Evolutionary conservation across 2,797 vertebrate genomes (phyloP).

Genomic region (Zenarchopterus dispar): DNA sequence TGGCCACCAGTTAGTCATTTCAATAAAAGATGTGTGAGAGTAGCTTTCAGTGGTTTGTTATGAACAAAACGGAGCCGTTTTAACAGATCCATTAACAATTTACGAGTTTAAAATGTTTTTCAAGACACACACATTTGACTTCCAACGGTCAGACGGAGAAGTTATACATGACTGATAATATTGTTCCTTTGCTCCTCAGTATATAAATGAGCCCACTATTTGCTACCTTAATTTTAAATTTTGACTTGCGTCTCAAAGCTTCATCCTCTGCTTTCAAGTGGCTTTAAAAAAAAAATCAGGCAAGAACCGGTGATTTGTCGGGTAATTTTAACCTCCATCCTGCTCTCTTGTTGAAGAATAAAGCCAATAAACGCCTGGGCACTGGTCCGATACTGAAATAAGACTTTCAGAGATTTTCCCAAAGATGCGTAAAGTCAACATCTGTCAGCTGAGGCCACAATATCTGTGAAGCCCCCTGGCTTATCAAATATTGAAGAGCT

Average conservation of each 20-base stretch:
- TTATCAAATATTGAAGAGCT: slow-evolving; percentile 70
- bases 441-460: slow-evolving; percentile 39
- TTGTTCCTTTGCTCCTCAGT: background rate
- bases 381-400: slow-evolving; percentile 21
- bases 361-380: background rate
- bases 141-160: background rate
- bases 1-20: slow-evolving; percentile 22
- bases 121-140: background rate
- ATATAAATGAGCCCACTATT: slow-evolving; percentile 1
- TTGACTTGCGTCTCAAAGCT: background rate
- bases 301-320: background rate
- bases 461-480: slow-evolving; percentile 39
- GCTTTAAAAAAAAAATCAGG: background rate
- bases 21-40: background rate
- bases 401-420: slow-evolving; percentile 1
- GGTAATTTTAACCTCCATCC: background rate
- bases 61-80: background rate
- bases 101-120: background rate
- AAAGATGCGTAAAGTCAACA: slow-evolving; percentile 19
- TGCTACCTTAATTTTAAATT: background rate
- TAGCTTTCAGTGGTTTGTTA: background rate
- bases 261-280: background rate
- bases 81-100: background rate
- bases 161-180: too few species aligned
- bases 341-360: background rate